Evolutionary conservation across 2,113 vertebrate genomes (phyloP), one percentile per base, ranked within the genome.

Genomic region (Entosphenus tridentatus): DNA sequence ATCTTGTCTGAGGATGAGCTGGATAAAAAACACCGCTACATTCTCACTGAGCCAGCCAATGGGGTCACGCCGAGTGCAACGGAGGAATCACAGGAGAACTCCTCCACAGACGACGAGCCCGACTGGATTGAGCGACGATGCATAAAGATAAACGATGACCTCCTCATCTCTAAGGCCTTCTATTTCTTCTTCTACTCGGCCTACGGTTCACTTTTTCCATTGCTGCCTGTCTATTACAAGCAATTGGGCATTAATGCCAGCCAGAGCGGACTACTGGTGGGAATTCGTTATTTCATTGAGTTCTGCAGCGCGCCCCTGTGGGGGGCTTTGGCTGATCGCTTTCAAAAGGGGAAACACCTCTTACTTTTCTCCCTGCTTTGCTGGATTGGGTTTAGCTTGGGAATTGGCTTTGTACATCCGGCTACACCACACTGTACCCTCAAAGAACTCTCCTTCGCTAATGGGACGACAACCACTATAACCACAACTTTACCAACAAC

Each of bases 261-360:
- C 73, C 89, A 91, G 76, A 88, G 88, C 1, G 93, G 93, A 39
- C 79, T 98, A 59, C 77, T 98, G 2, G 87, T 98, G 9, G 93
- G 93, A 56, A 93, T 98, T 70, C 81, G 92, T 12, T 98, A 97
- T 78, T 98, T 98, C 57, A 98, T 98, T 13, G 93, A 98, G 76
- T 98, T 98, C 76, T 98, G 93, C 80, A 97, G 93, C 69, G 90
- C 93, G 57, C 93, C 93, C 3, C 96, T 98, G 76, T 98, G 93
- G 93, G 93, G 93, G 1, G 81, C 96, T 1, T 85, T 98, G 70
- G 92, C 93, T 1, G 93, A 98, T 77, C 86, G 89, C 71, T 98
- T 88, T 77, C 83, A 76, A 77, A 95, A 91, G 73, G 90, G 92
- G 12, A 98, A 98, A 75, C 80, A 76, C 0, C 84, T 98, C 67